These are phyloP conservation scores for Eubasilissa splendida DNA, from an alignment of 2,888 invertebrate species.

Conservation along the genomic window DNA sequence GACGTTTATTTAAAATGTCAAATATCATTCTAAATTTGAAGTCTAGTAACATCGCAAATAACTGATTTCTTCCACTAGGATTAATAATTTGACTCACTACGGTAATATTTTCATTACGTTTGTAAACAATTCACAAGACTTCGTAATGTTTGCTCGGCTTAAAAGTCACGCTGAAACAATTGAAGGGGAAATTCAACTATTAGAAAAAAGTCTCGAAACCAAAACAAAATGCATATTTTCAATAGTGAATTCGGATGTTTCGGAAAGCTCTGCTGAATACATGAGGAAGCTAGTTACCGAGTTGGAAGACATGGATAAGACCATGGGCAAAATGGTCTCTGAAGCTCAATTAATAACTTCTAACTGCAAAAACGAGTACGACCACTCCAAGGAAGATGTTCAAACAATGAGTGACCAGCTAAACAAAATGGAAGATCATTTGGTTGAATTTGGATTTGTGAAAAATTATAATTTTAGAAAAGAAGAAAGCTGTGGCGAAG, in stretches of 20 bases:
- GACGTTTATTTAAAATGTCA: no score
- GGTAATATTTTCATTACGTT: no score
- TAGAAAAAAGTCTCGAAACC: conserved; percentile 36
- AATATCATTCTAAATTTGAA: no score
- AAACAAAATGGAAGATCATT: conserved; percentile 35
- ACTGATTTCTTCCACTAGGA: no score
- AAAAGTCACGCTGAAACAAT: conserved; percentile 41
- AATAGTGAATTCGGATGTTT: conserved; percentile 31
- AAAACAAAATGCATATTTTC: conserved; percentile 39
- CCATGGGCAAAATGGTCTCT: conserved; percentile 5
- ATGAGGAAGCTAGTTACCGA: conserved; percentile 38
- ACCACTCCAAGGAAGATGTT: conserved; percentile 13
- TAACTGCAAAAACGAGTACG: conserved; percentile 19
- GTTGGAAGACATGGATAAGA: conserved; percentile 35
- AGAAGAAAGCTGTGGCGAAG: neutral
- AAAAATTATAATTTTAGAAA: conserved; percentile 16
- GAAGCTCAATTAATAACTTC: conserved; percentile 31
- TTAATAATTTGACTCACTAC: no score
- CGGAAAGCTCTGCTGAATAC: conserved; percentile 27
- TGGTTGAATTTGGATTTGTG: conserved; percentile 37
- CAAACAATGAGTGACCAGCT: conserved; percentile 32
- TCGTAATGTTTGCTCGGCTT: conserved; percentile 42
- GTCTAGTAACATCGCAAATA: no score
- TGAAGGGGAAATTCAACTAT: conserved; percentile 35
- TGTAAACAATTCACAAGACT: no score